Percentiles rank a stretch among this genome's conserved stretches.
phyloP scores from a whole-genome alignment of 2,113 vertebrate genomes.

The Marmota flaviventris region DNA sequence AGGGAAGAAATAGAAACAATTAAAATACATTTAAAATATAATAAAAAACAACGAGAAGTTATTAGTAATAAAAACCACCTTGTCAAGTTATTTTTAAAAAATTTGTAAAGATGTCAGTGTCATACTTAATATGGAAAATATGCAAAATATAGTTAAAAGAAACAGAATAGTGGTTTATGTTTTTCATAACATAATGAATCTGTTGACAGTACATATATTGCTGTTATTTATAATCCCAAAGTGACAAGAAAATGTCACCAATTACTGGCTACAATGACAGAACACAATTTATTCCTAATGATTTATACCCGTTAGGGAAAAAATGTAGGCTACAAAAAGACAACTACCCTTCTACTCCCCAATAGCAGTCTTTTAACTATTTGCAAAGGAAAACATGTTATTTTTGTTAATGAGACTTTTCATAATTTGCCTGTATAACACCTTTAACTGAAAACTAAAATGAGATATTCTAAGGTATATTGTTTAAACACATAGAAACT shows the following conservation, averaged over 20 bases:
- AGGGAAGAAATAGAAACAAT: conserved; percentile 43
- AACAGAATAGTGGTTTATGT: conserved; percentile 66
- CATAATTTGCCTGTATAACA: conserved; percentile 58
- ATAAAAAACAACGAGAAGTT: conserved; percentile 56
- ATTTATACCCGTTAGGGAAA: conserved; percentile 72
- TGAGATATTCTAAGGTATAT: not conserved
- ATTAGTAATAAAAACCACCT: conserved; percentile 35
- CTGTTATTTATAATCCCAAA: conserved; percentile 80
- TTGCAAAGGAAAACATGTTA: conserved; percentile 52
- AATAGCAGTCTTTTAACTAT: conserved; percentile 6
- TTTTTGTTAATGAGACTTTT: conserved; percentile 73
- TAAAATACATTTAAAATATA: conserved; percentile 50
- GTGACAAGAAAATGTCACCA: conserved; percentile 83
- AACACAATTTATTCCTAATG: conserved; percentile 80
- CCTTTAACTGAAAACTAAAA: conserved; percentile 27
- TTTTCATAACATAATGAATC: conserved; percentile 79
- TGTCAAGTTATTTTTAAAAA: conserved; percentile 1
- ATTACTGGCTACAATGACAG: conserved; percentile 83
- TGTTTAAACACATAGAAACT: conserved; percentile 37
- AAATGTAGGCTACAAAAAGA: conserved; percentile 64
- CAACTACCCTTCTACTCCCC: conserved; percentile 22
- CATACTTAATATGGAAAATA: conserved; percentile 69
- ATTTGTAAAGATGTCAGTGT: conserved; percentile 56
- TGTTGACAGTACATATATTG: conserved; percentile 78
- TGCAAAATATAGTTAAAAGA: conserved; percentile 74